Conservation (phyloP, 2,888 invertebrate species). For the Lydus trimaculatus region DNA sequence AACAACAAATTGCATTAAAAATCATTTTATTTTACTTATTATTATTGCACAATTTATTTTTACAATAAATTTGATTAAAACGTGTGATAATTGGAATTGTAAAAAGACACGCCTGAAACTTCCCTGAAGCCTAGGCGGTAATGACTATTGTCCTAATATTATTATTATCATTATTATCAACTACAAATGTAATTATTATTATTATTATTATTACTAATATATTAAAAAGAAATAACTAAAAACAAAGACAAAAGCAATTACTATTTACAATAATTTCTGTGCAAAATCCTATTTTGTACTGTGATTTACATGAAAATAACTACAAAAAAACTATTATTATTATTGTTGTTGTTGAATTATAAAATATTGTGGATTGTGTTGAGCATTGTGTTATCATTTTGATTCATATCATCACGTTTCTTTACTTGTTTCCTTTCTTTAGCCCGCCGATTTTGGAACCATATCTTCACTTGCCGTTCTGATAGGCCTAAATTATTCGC, state of each 20-base stretch:
- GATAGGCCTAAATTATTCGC: conserved; percentile 85
- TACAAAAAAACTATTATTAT: neutral
- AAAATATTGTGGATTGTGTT: neutral
- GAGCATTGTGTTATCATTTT: neutral
- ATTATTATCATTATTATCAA: neutral
- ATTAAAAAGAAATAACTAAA: too few species aligned
- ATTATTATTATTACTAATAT: neutral
- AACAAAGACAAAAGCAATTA: neutral
- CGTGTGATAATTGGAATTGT: neutral
- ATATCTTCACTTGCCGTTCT: conserved; percentile 83
- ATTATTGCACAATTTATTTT: neutral
- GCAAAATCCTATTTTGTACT: neutral
- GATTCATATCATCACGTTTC: conserved; percentile 65
- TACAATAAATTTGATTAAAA: neutral
- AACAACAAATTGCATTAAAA: neutral
- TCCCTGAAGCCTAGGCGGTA: neutral
- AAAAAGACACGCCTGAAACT: neutral
- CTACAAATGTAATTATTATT: too few species aligned
- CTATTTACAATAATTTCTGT: neutral
- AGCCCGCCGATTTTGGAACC: conserved; percentile 91
- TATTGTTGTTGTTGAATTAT: neutral
- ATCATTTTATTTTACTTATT: neutral
- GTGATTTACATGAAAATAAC: neutral
- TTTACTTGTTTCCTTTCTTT: conserved; percentile 91
- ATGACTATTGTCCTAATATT: neutral